Conservation (phyloP, 2,888 invertebrate species). For the Orgyia antiqua region DNA sequence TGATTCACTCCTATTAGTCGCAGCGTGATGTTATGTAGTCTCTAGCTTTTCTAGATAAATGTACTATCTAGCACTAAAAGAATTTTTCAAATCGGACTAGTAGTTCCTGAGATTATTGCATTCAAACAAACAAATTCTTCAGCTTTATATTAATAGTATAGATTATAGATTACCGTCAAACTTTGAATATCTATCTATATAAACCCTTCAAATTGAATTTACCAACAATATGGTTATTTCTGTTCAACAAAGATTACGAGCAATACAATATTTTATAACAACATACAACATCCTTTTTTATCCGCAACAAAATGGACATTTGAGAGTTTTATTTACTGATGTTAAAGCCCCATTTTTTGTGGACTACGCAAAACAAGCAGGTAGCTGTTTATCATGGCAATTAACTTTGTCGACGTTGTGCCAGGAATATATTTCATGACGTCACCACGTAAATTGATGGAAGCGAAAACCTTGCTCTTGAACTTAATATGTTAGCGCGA, state of each 20-base stretch:
- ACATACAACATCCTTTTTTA: constrained; percentile 5
- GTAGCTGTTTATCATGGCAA: constrained; percentile 48
- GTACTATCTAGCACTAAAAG: no score
- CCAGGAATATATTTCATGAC: constrained; percentile 32
- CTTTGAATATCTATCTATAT: no score
- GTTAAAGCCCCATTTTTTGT: constrained; percentile 18
- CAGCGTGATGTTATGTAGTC: no score
- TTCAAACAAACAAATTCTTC: no score
- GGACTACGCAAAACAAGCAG: constrained; percentile 33
- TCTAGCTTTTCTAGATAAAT: no score
- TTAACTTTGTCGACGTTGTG: constrained; percentile 39
- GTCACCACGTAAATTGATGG: constrained; percentile 23
- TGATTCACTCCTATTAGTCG: no score
- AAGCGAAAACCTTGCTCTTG: constrained; percentile 9
- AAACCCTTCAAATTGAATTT: no score
- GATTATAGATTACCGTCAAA: no score
- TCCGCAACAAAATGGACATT: constrained; percentile 4
- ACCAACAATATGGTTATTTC: not conserved
- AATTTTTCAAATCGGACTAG: no score
- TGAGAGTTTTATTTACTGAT: constrained; percentile 15
- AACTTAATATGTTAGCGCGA: constrained; percentile 8
- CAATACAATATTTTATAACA: constrained; percentile 1
- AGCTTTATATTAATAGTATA: no score
- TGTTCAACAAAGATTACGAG: constrained; percentile 2
- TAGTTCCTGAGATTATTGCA: no score